Evolutionary conservation across 2,888 invertebrate genomes (phyloP).

Genomic region (Parnassius glacialis): DNA sequence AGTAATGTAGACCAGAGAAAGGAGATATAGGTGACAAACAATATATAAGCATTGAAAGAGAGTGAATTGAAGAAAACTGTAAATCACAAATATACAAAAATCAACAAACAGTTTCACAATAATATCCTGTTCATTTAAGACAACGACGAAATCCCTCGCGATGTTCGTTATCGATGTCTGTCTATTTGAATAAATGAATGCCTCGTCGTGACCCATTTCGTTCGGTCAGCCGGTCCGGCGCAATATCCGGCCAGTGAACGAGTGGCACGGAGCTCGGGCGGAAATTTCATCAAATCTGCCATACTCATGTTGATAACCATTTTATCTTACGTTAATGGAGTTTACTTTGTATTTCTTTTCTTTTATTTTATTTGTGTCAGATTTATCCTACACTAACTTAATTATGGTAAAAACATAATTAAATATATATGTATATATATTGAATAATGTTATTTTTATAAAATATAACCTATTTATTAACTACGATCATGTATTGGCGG

Average conservation of each 20-base stretch:
- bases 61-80: not conserved
- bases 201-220: conserved; percentile 36
- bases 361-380: conserved; percentile 3
- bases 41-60: not conserved
- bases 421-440: too few species aligned
- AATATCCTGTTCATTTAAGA: conserved; percentile 2
- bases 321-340: conserved; percentile 36
- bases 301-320: conserved; percentile 38
- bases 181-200: conserved; percentile 35
- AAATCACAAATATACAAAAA: not conserved
- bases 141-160: not conserved
- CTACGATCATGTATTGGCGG: too few species aligned
- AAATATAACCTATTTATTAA: too few species aligned
- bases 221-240: conserved; percentile 38
- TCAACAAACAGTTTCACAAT: not conserved
- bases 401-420: too few species aligned
- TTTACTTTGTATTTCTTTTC: conserved; percentile 18
- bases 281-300: conserved; percentile 49
- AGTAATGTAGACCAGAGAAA: not conserved
- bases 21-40: not conserved
- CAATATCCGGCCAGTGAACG: conserved; percentile 48
- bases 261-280: conserved; percentile 34
- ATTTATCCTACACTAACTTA: not conserved
- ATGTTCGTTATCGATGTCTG: conserved; percentile 17
- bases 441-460: too few species aligned